Conservation (phyloP, 2,888 invertebrate genomes). For the Rotaria macrura region DNA sequence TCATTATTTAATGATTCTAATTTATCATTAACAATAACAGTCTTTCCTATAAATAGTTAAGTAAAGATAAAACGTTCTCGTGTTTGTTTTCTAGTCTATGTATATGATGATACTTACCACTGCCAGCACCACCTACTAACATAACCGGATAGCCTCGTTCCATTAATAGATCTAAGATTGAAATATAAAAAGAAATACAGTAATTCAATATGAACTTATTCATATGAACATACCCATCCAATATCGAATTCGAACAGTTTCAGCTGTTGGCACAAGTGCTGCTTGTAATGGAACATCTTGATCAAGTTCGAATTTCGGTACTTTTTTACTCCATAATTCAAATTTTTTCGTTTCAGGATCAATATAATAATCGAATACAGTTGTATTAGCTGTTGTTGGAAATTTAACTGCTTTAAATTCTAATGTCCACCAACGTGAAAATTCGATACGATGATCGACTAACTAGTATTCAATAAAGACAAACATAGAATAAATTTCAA, state of each 20-base stretch:
- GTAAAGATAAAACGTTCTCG: neutral
- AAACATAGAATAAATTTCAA: neutral
- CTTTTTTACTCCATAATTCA: slow-evolving; percentile 73
- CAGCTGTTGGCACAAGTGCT: slow-evolving; percentile 78
- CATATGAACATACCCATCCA: slow-evolving; percentile 44
- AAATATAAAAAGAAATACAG: neutral
- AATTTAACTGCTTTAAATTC: slow-evolving; percentile 90
- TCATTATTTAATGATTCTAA: slow-evolving; percentile 62
- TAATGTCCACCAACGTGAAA: slow-evolving; percentile 94
- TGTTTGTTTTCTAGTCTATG: slow-evolving; percentile 21
- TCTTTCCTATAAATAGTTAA: slow-evolving; percentile 66
- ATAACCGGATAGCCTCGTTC: slow-evolving; percentile 78
- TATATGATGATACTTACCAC: slow-evolving; percentile 33
- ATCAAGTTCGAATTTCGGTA: slow-evolving; percentile 80
- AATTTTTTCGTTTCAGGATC: slow-evolving; percentile 80
- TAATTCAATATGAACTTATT: neutral
- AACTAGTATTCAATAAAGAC: neutral
- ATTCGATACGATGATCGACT: slow-evolving; percentile 78
- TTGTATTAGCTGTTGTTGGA: slow-evolving; percentile 64
- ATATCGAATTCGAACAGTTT: slow-evolving; percentile 76
- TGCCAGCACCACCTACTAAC: slow-evolving; percentile 53
- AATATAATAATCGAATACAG: slow-evolving; percentile 86
- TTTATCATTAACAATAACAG: slow-evolving; percentile 75
- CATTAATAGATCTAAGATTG: slow-evolving; percentile 71
- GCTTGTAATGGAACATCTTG: slow-evolving; percentile 81